Evolutionary conservation across 2,888 invertebrate genomes (phyloP).

Genomic region (Microctonus aethiopoides): DNA sequence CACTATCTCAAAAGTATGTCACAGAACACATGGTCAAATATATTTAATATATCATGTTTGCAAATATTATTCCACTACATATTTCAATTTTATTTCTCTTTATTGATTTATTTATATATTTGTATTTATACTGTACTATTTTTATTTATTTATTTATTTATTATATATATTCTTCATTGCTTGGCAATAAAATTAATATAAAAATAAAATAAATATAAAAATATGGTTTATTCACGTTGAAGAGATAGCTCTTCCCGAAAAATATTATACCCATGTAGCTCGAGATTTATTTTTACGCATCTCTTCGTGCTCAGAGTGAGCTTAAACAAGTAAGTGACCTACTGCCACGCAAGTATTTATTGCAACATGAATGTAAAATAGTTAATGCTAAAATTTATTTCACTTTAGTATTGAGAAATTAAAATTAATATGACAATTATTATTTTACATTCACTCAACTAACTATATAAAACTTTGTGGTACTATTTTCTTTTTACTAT

Average conservation of each 20-base stretch:
- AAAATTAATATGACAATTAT: background rate
- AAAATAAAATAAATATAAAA: background rate
- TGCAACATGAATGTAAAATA: constrained; percentile 1
- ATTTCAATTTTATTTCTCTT: background rate
- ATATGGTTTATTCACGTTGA: background rate
- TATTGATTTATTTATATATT: background rate
- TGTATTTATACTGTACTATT: background rate
- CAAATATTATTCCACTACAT: background rate
- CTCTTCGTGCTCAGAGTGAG: constrained; percentile 9
- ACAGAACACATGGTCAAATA: constrained; percentile 15
- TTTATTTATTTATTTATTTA: background rate
- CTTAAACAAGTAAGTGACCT: constrained; percentile 22
- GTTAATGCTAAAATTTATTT: background rate
- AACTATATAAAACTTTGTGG: too few relatives aligned
- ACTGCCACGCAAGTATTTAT: constrained; percentile 9
- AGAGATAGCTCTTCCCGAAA: background rate
- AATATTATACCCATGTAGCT: constrained; percentile 15
- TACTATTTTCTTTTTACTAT: too few relatives aligned
- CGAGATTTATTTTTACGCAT: constrained; percentile 29
- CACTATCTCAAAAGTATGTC: constrained; percentile 14
- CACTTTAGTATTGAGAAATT: background rate
- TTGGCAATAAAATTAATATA: background rate
- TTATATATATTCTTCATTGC: background rate
- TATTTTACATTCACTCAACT: too few relatives aligned
- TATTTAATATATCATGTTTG: background rate